Evolutionary conservation across 2,888 invertebrate species (phyloP).

Genomic region (Scelioninae gen. 1): DNA sequence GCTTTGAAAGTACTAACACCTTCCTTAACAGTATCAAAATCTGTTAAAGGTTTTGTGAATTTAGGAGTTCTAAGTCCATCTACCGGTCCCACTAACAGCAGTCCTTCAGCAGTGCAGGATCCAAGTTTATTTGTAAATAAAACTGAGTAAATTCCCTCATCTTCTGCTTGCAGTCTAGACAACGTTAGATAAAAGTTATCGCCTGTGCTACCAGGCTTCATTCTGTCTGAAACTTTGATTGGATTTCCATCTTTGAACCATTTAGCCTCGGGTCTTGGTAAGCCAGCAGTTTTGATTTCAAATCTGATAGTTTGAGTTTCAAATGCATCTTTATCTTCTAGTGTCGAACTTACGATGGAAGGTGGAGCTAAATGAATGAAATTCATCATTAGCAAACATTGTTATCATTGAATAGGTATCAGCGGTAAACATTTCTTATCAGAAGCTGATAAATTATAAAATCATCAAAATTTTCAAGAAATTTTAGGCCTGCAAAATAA

Average conservation of each 20-base stretch:
- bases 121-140: slow-evolving; percentile 93
- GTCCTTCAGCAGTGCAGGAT: slow-evolving; percentile 89
- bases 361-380: slow-evolving; percentile 87
- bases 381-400: neutral
- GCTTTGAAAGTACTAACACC: slow-evolving; percentile 89
- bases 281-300: slow-evolving; percentile 90
- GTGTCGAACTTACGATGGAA: slow-evolving; percentile 89
- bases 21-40: slow-evolving; percentile 89
- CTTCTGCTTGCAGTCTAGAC: slow-evolving; percentile 88
- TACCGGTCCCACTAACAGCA: slow-evolving; percentile 90
- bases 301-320: slow-evolving; percentile 93
- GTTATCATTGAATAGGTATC: neutral
- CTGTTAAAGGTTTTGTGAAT: slow-evolving; percentile 88
- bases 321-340: slow-evolving; percentile 90
- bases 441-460: neutral
- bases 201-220: slow-evolving; percentile 75
- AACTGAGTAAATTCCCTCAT: slow-evolving; percentile 93
- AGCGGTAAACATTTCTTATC: neutral
- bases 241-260: slow-evolving; percentile 92
- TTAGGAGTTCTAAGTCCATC: slow-evolving; percentile 92
- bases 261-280: slow-evolving; percentile 90
- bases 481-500: slow-evolving; percentile 4
- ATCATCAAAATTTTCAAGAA: neutral
- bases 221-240: slow-evolving; percentile 86
- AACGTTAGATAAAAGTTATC: slow-evolving; percentile 91